Base-by-base conservation (phyloP, 2,888 invertebrate species). In the Nomada goodeniana region DNA sequence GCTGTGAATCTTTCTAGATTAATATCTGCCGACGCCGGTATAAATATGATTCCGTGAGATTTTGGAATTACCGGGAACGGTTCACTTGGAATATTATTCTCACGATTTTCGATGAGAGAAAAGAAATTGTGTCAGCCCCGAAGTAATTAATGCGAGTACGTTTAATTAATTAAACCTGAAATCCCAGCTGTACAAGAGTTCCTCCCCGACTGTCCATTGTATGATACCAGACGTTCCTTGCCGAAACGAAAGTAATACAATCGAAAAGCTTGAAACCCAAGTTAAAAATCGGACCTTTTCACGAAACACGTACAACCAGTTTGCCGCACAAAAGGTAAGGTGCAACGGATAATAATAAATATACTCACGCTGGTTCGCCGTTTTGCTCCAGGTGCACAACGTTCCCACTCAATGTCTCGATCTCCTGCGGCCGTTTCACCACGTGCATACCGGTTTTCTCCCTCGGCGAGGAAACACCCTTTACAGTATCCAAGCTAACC, bases 381-480 rank as follows among this genome's bases (percentile, higher is more conserved):
- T 92, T 92, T 55, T 90, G 89, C 60, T 92, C 92, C 29, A 88
- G 77, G 60, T 91, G 89, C 83, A 90, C 90, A 47, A 93, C 88
- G 80, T 93, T 93, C 4, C 93, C 93, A 76, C 93, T 93, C 20
- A 94, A 89, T 4, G 93, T 94, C 78, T 93, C 93, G 75, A 93
- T 94, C 70, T 93, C 93, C 60, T 93, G 91, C 3, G 91, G 70
- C 18, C 90, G 88, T 79, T 94, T 93, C 76, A 93, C 91, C 76
- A 91, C 81, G 79, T 93, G 93, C 67, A 92, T 88, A 0, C 93
- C 93, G 55, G 88, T 89, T 67, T 92, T 93, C 81, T 93, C 93
- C 60, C 92, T 87, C 2, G 93, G 93, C 20, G 93, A 93, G 4
- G 93, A 94, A 26, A 93, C 92, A 3, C 92, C 91, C 20, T 89